Conservation (phyloP, 37 sponge, comb jelly and placozoan genomes). For the Halichondria panicea region DNA sequence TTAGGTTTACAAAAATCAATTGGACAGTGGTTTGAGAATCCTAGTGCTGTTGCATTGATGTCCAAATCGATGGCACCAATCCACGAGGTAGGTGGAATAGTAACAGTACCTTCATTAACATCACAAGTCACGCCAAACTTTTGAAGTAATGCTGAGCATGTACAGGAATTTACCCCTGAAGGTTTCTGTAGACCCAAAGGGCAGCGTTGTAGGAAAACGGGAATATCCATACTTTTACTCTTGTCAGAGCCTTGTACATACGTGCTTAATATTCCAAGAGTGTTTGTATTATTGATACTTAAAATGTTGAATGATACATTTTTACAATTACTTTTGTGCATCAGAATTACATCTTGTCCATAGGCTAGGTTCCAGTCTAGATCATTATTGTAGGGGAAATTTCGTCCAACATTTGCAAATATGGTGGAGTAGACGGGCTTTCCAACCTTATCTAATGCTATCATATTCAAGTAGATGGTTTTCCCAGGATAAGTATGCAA, state of each 20-base stretch:
- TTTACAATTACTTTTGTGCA: slow-evolving; percentile 3
- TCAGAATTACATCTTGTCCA: slow-evolving; percentile 1
- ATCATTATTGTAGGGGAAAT: neutral
- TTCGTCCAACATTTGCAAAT: neutral
- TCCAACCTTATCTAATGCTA: neutral
- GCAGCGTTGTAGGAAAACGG: slow-evolving; percentile 1
- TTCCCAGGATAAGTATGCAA: slow-evolving; percentile 16
- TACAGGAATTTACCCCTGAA: neutral
- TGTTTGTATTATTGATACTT: no score
- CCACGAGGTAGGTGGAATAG: slow-evolving; percentile 5
- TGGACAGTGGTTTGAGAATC: slow-evolving; percentile 12
- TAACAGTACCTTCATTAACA: neutral
- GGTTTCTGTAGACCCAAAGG: slow-evolving; percentile 9
- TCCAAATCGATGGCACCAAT: slow-evolving; percentile 1
- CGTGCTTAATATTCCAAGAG: neutral
- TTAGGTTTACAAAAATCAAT: slow-evolving; percentile 6
- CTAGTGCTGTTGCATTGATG: neutral
- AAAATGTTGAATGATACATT: slow-evolving; percentile 6
- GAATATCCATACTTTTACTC: neutral
- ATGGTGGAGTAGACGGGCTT: slow-evolving; percentile 18
- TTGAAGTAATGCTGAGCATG: neutral
- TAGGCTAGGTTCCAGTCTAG: neutral
- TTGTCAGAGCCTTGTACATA: neutral
- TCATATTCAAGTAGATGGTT: neutral
- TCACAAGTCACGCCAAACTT: neutral